A percentile compares a stretch with the other conserved stretches of the same genome.
phyloP scores from a whole-genome alignment of 2,888 invertebrate genomes.

The Pseudanteris insignis region DNA sequence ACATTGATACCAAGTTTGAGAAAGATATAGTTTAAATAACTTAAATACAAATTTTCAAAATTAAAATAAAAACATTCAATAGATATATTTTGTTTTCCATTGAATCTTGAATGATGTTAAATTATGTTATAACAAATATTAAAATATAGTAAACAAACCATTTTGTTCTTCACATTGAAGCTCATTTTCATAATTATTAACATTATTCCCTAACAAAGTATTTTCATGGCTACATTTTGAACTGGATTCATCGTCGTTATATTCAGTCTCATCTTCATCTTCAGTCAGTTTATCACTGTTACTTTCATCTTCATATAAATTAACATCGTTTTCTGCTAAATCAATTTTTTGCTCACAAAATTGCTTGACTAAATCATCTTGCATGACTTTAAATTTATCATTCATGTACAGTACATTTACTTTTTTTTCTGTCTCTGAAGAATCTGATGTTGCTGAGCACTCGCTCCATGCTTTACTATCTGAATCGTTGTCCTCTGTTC shows the following conservation, averaged over 20 bases:
- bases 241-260: conserved; percentile 12
- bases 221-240: conserved; percentile 28
- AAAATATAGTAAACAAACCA: conserved; percentile 1
- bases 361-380: conserved; percentile 13
- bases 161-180: not conserved
- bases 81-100: not conserved
- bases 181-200: conserved; percentile 34
- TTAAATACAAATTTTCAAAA: too few species aligned
- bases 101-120: too few species aligned
- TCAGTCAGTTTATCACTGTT: conserved; percentile 7
- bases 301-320: conserved; percentile 24
- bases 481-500: conserved; percentile 41
- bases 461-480: conserved; percentile 58
- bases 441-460: conserved; percentile 52
- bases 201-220: conserved; percentile 46
- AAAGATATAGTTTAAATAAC: too few species aligned
- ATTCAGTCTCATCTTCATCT: conserved; percentile 11
- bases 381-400: conserved; percentile 4
- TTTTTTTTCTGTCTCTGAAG: conserved; percentile 51
- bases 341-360: conserved; percentile 7
- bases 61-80: not conserved
- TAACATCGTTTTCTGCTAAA: conserved; percentile 9
- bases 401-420: conserved; percentile 14
- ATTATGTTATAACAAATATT: too few species aligned
- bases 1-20: not conserved